A percentile compares a stretch with the other conserved stretches of the same genome.
Conservation (phyloP, 1,140 invertebrate genomes). For the Leptinotarsa undecemlineata region DNA sequence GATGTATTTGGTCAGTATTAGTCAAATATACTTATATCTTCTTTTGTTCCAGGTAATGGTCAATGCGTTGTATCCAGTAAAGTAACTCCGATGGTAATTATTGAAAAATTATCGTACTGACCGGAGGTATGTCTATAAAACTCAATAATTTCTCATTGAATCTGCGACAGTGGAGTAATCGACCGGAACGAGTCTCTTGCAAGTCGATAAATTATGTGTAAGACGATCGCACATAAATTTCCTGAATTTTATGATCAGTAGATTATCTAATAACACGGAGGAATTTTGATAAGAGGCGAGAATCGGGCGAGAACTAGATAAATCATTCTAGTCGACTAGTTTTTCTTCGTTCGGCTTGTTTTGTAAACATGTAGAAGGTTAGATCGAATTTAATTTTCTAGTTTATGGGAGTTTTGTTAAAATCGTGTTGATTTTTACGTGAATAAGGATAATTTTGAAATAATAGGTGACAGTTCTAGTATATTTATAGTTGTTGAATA, state of each 20-base stretch:
- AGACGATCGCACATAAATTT: constrained; percentile 3
- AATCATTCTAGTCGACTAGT: not conserved
- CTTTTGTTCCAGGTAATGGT: constrained; percentile 5
- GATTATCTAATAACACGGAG: constrained; percentile 9
- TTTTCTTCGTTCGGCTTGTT: not conserved
- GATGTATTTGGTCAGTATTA: too few species aligned
- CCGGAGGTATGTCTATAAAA: not conserved
- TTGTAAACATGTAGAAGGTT: not conserved
- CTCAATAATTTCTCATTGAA: not conserved
- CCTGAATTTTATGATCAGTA: constrained; percentile 6
- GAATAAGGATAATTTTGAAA: too few species aligned
- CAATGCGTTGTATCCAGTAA: not conserved
- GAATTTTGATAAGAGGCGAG: constrained; percentile 10
- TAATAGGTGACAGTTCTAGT: too few species aligned
- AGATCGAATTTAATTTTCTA: too few species aligned
- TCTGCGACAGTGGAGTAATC: not conserved
- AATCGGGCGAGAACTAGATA: not conserved
- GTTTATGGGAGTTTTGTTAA: too few species aligned
- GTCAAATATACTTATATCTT: not conserved
- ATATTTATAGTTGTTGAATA: too few species aligned
- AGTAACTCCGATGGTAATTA: not conserved
- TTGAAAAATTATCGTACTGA: not conserved
- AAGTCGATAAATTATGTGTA: not conserved
- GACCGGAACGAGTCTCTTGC: not conserved
- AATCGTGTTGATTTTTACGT: too few species aligned